These are phyloP conservation scores for Dolichopus griseipennis DNA, from an alignment of 2,888 invertebrate species.

Conservation along the genomic window DNA sequence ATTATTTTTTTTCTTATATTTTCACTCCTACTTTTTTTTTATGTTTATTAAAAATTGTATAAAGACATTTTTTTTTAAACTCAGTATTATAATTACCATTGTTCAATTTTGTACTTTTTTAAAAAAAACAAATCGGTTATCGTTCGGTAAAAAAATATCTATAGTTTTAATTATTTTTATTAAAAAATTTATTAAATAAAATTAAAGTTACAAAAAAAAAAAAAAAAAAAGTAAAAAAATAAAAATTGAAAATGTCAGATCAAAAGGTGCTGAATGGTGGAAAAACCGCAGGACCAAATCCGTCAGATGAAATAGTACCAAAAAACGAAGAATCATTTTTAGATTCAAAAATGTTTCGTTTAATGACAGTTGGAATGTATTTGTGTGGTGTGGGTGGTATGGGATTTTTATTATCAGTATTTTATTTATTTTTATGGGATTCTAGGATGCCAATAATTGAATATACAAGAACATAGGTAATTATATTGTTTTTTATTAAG, in stretches of 20 bases:
- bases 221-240: no score
- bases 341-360: constrained; percentile 35
- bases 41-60: constrained; percentile 4
- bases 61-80: background rate
- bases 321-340: constrained; percentile 30
- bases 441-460: constrained; percentile 33
- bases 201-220: background rate
- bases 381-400: constrained; percentile 38
- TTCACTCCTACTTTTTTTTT: background rate
- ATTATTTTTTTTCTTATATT: no score
- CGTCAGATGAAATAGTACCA: background rate
- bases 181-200: background rate
- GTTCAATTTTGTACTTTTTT: background rate
- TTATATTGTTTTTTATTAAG: no score
- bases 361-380: constrained; percentile 35
- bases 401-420: constrained; percentile 37
- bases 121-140: no score
- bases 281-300: background rate
- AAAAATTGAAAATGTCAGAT: background rate
- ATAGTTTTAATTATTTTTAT: no score
- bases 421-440: constrained; percentile 40
- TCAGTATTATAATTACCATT: background rate
- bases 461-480: background rate
- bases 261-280: background rate
- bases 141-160: no score